Evolutionary conservation across 2,113 vertebrate species (phyloP).

Genomic region (Orientallactaga bullata): DNA sequence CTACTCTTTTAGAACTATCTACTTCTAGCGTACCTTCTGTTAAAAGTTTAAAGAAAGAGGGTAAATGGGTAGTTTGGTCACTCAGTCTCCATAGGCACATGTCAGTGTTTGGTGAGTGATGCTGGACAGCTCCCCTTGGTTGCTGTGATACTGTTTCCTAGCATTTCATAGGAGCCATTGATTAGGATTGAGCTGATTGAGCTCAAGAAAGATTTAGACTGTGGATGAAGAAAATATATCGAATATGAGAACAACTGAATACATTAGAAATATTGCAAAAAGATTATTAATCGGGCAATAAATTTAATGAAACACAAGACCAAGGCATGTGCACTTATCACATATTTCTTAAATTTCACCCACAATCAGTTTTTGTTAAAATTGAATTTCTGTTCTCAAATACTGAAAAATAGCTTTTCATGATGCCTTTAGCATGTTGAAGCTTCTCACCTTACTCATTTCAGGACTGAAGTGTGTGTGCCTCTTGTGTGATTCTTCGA

Average conservation of each 20-base stretch:
- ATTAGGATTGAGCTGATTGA: conserved; percentile 1
- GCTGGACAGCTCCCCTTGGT: not conserved
- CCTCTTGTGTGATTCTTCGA: conserved; percentile 93
- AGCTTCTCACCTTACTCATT: conserved; percentile 66
- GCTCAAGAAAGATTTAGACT: conserved; percentile 32
- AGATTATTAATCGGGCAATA: not conserved
- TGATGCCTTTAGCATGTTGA: conserved; percentile 25
- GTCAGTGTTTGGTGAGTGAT: not conserved
- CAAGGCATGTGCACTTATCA: not conserved
- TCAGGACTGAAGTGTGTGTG: conserved; percentile 95
- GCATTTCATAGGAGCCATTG: conserved; percentile 14
- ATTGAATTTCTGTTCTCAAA: not conserved
- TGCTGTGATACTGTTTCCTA: conserved; percentile 56
- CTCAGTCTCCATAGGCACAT: not conserved
- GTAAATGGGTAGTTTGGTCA: not conserved
- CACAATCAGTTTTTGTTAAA: not conserved
- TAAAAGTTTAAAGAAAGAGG: not conserved
- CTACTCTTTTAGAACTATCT: not conserved
- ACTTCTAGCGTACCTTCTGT: not conserved
- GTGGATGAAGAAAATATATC: not conserved
- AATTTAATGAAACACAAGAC: not conserved
- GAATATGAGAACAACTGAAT: conserved; percentile 2
- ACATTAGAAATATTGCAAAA: conserved; percentile 38
- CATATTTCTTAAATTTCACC: not conserved
- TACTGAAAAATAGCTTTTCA: not conserved